Base-by-base conservation (phyloP, 2,888 invertebrate species). In the Apodemia zela region DNA sequence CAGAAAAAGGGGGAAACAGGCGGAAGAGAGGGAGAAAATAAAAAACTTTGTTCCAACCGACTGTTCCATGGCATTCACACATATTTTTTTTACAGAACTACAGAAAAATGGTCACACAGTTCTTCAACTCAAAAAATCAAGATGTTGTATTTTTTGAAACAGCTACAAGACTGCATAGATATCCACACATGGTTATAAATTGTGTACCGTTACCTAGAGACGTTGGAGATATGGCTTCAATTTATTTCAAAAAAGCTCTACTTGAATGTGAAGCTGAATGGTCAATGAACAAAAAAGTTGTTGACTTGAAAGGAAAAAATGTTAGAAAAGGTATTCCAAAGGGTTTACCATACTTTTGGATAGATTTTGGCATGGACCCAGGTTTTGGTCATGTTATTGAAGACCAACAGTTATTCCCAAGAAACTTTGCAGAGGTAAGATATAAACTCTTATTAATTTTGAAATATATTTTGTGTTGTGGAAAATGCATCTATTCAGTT, bases 311-410 rank as follows among this genome's bases (percentile, higher is more conserved):
- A 73, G 92, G 93, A 0, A 96, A 95, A 78, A 94, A 96, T 79
- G 92, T 99, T 25, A 93, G 97, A 54, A 94, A 93, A 77, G 94
- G 96, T 15, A 90, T 99, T 67, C 99, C 99, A 0, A 98, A 97
- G 85, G 98, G 98, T 0, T 93, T 99, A 69, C 97, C 99, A 0
- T 99, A 99, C 82, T 98, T 99, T 85, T 95, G 96, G 90, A 96
- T 99, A 0, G 96, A 97, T 83, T 99, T 99, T 92, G 98, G 97
- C 18, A 94, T 95, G 89, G 94, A 96, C 57, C 94, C 95, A 62
- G 99, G 99, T 1, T 99, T 96, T 90, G 99, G 98, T 59, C 99
- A 99, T 89, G 97, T 99, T 0, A 98, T 99, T 75, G 99, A 99
- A 88, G 97, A 99, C 83, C 97, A 97, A 79, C 93, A 94, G 64